phyloP scores from a whole-genome alignment of 1,140 invertebrate species.

The Drosophila sulfurigaster region DNA sequence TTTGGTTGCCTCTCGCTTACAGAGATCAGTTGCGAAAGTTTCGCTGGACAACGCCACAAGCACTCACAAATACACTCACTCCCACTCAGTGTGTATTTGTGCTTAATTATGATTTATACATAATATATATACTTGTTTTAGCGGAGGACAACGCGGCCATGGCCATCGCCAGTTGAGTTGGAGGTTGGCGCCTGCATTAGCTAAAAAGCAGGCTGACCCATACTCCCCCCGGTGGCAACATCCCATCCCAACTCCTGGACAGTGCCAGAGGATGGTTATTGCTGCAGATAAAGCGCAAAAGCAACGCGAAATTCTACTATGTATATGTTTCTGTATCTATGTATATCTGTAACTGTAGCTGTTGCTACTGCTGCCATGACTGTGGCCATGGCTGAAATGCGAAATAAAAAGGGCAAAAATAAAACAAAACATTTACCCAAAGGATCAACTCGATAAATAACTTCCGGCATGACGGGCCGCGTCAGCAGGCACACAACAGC shows the following conservation, averaged over 20 bases:
- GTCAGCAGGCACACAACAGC: conserved; percentile 66
- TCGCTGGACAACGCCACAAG: conserved; percentile 33
- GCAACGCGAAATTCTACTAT: conserved; percentile 44
- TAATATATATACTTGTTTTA: conserved; percentile 47
- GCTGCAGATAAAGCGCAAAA: conserved; percentile 53
- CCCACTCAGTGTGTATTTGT: conserved; percentile 47
- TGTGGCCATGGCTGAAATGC: conserved; percentile 34
- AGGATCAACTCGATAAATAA: conserved; percentile 82
- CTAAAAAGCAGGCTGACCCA: conserved; percentile 47
- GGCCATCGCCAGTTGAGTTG: not conserved
- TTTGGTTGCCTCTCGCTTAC: conserved; percentile 51
- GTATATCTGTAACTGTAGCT: not conserved
- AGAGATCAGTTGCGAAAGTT: conserved; percentile 57
- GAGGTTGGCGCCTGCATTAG: conserved; percentile 48
- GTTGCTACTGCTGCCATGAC: not conserved
- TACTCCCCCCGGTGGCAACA: not conserved
- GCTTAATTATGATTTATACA: conserved; percentile 71
- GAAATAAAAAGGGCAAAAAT: conserved; percentile 46
- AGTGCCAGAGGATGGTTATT: conserved; percentile 41
- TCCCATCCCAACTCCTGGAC: not conserved
- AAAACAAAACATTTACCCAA: conserved; percentile 79
- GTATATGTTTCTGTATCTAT: not conserved
- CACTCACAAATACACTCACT: conserved; percentile 21
- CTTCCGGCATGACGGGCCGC: conserved; percentile 73
- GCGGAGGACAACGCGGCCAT: conserved; percentile 38